phyloP scores from a whole-genome alignment of 2,113 vertebrate genomes.

The Cettia cetti region DNA sequence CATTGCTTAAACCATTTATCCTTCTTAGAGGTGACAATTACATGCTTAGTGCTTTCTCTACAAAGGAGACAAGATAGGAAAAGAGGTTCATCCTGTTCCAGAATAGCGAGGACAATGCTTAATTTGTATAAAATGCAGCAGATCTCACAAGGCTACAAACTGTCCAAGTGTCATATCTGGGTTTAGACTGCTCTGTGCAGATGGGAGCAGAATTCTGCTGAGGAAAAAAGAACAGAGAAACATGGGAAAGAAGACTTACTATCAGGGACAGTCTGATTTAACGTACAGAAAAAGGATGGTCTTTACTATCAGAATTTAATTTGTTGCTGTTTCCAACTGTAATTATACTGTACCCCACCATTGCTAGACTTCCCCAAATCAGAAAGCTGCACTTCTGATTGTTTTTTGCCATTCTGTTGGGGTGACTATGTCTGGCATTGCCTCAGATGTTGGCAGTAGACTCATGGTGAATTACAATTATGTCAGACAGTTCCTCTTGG shows the following conservation, averaged over 20 bases:
- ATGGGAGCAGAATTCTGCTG: not conserved
- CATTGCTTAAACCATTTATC: not conserved
- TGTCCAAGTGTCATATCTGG: not conserved
- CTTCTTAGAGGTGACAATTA: not conserved
- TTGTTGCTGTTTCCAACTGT: not conserved
- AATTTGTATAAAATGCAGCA: constrained; percentile 9
- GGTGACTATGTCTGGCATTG: not conserved
- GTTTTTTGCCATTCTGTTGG: not conserved
- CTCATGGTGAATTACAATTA: not conserved
- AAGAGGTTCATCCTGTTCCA: not conserved
- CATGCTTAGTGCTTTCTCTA: not conserved
- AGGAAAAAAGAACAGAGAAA: not conserved
- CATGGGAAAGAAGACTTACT: not conserved
- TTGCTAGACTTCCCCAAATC: not conserved
- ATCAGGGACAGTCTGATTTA: not conserved
- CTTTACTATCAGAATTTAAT: not conserved
- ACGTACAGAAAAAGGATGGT: not conserved
- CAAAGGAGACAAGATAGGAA: not conserved
- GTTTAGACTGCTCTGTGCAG: not conserved
- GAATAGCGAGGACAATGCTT: not conserved
- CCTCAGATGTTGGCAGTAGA: not conserved
- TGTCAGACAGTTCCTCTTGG: not conserved
- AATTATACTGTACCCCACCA: not conserved
- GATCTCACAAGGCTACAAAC: not conserved
- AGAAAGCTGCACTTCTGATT: not conserved